These are phyloP conservation scores for Ectemnius continuus DNA, from an alignment of 2,888 invertebrate genomes.

Conservation along the genomic window DNA sequence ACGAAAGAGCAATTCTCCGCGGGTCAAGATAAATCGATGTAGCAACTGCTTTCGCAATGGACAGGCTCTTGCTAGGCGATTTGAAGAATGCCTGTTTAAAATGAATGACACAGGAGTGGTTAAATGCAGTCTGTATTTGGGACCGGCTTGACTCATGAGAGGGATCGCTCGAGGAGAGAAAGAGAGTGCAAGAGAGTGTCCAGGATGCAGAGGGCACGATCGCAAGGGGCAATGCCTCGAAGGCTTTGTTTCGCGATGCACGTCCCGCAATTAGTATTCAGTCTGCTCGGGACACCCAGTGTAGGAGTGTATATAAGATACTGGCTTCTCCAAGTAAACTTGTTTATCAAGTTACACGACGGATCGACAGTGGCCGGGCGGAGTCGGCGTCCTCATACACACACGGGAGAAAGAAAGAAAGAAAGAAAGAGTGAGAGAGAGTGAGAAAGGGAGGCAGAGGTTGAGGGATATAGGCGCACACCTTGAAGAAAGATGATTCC, in stretches of 20 bases:
- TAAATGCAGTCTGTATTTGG: slow-evolving; percentile 2
- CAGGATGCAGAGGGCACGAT: slow-evolving; percentile 7
- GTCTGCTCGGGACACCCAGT: slow-evolving; percentile 60
- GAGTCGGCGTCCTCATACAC: slow-evolving; percentile 36
- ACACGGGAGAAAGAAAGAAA: slow-evolving; percentile 43
- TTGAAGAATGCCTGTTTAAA: too few species aligned
- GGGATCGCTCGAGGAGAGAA: background rate
- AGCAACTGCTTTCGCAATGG: too few species aligned
- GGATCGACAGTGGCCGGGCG: slow-evolving; percentile 33
- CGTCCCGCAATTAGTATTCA: slow-evolving; percentile 58
- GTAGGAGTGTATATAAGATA: slow-evolving; percentile 60
- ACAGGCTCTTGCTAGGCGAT: too few species aligned
- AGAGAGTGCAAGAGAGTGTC: slow-evolving; percentile 2
- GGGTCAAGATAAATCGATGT: too few species aligned
- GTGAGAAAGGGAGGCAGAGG: slow-evolving; percentile 36
- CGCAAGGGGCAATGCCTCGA: slow-evolving; percentile 14
- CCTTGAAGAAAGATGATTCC: too few species aligned
- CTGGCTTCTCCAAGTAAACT: slow-evolving; percentile 64
- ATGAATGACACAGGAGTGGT: background rate
- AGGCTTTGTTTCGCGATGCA: slow-evolving; percentile 48
- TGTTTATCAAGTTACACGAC: slow-evolving; percentile 66
- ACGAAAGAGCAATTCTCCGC: background rate
- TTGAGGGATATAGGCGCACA: too few species aligned
- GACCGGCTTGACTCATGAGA: background rate
- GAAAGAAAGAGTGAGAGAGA: slow-evolving; percentile 44